Evolutionary conservation across 1,140 invertebrate genomes (phyloP), one percentile per base, ranked within the genome.

Genomic region (Pseudoatta argentina): DNA sequence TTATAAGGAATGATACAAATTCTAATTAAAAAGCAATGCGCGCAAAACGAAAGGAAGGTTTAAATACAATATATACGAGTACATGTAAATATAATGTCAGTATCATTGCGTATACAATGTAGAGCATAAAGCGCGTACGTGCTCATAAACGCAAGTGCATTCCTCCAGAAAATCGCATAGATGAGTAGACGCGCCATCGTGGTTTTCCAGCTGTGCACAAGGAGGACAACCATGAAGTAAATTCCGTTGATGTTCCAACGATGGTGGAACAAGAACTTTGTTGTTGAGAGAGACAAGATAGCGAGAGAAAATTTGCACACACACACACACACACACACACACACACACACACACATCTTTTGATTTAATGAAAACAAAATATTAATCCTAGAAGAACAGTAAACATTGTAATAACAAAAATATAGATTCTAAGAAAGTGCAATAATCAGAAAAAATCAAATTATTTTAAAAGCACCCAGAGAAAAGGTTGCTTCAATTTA

Each of bases 141-240:
- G 76, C 7, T 66, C 10, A 67, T 34, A 67, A 78, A n/a, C n/a
- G 55, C 44, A 51, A 44, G 63, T 79, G 64, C 51, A 53, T 67
- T 55, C 44, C 63, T n/a, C 34, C 39, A 51, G 51, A 67, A 79
- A 59, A 72, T 82, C 78, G 21, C 55, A 39, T n/a, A 14, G 57
- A 67, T 51, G 53, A 30, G 48, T 72, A 30, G 63, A 86, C 16
- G 61, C 64, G 53, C 75, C 72, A 66, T 66, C 27, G 73, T 61
- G 67, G 76, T 92, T 91, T 91, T 91, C 88, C 92, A 90, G 67
- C 73, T 88, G 87, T 69, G 90, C 83, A 67, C 88, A 92, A 92
- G 72, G 72, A 92, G 90, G 88, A 88, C 89, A 66, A 57, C 30
- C n/a, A 59, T 34, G 73, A 64, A 81, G 78, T 87, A 81, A 88